These are phyloP conservation scores for Equus quagga DNA, from an alignment of 2,113 vertebrate species.

Conservation along the genomic window DNA sequence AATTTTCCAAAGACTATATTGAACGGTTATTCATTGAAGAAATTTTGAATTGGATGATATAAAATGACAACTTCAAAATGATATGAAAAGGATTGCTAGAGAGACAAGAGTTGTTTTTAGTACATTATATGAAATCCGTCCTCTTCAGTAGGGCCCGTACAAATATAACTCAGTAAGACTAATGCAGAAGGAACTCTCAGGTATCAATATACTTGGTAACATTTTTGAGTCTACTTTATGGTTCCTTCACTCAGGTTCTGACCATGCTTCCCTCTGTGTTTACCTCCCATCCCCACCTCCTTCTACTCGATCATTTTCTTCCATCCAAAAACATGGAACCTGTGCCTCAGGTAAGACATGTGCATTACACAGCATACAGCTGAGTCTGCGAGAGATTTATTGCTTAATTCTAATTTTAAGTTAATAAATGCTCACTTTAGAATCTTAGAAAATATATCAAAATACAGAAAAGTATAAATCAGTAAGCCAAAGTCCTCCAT, in stretches of 20 bases:
- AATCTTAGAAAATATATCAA: background rate
- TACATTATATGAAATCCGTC: background rate
- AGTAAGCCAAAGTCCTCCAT: background rate
- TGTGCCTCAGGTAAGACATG: background rate
- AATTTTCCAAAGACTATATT: background rate
- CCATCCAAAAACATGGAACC: background rate
- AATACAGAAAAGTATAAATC: background rate
- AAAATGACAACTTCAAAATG: background rate
- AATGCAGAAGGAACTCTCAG: background rate
- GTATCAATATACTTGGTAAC: background rate
- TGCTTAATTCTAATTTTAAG: background rate
- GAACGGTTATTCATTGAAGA: background rate
- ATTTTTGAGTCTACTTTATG: background rate
- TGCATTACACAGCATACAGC: background rate
- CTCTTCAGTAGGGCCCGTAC: background rate
- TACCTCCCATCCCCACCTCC: fast-evolving
- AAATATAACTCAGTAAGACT: background rate
- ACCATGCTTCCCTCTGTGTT: background rate
- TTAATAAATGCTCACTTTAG: background rate
- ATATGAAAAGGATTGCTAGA: background rate
- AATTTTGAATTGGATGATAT: background rate
- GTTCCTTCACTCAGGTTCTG: background rate
- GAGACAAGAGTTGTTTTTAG: background rate
- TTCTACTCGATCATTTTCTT: background rate
- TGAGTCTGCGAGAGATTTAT: background rate